Evolutionary conservation across 2,888 invertebrate species (phyloP), one percentile per base, ranked within the genome.

Genomic region (Chaitophorus viminalis): DNA sequence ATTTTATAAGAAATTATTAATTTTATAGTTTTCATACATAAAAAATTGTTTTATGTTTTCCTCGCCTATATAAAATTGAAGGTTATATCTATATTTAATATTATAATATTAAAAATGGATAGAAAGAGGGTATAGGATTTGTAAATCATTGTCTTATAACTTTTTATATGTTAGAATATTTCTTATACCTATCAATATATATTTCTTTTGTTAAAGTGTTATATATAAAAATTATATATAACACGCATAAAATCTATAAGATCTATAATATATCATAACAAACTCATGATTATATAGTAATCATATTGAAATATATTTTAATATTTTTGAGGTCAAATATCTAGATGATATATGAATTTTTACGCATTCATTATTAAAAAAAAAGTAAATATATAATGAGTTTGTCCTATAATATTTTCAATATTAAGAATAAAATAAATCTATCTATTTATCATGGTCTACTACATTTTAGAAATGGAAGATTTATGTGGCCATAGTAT

Each of bases 251-350:
- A 31, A 17, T 70, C 17, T 70, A 70, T 70, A 70, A 70, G 31
- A 70, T 29, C 29, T 29, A 70, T 29, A 70, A 31, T 17, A 70
- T 17, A 31, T 29, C 9, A 68, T n/a, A 68, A 68, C 31, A 14
- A 65, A 25, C 25, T 65, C 8, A 65, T 65, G 65, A 65, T n/a
- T 9, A n/a, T n/a, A 29, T n/a, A 65, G n/a, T 25, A n/a, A 65
- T 65, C 4, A 70, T 11, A 68, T 68, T n/a, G 29, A 70, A 29
- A 14, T 31, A 29, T 70, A 70, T 17, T n/a, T 68, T n/a, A n/a
- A 21, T 31, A 21, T 54, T 77, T 77, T 31, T 77, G 29, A 77
- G 77, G 54, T 54, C 77, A 77, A 54, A 77, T n/a, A n/a, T 31
- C 17, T 54, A 77, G 29, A n/a, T 29, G 25, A 31, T 70, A 54